These are phyloP conservation scores for Hydropsyche betteni DNA, from an alignment of 2,888 invertebrate species.

Conservation along the genomic window DNA sequence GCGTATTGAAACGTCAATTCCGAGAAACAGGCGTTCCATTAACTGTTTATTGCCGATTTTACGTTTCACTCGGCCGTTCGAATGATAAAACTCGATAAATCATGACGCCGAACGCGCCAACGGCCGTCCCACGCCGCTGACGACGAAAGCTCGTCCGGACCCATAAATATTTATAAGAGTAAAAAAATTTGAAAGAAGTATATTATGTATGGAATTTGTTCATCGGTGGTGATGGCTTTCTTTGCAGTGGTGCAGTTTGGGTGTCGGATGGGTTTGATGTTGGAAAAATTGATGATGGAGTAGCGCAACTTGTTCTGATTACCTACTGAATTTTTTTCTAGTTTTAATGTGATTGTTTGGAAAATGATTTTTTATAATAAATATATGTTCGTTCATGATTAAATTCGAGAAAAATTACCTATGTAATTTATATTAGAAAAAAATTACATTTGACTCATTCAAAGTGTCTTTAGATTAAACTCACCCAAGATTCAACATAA, in stretches of 20 bases:
- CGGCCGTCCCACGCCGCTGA: conserved; percentile 23
- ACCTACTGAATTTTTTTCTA: too few relatives aligned
- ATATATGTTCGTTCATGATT: too few relatives aligned
- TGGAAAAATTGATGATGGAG: too few relatives aligned
- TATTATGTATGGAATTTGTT: neutral
- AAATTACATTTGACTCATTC: too few relatives aligned
- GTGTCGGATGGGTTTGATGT: neutral
- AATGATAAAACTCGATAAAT: conserved; percentile 28
- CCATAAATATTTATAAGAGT: neutral
- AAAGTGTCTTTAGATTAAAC: too few relatives aligned
- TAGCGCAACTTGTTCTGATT: too few relatives aligned
- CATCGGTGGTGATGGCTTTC: neutral
- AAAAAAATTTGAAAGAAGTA: neutral
- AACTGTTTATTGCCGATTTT: conserved; percentile 37
- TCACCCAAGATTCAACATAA: too few relatives aligned
- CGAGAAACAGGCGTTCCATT: conserved; percentile 34
- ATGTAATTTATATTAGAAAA: too few relatives aligned
- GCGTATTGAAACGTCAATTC: conserved; percentile 21
- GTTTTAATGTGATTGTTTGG: too few relatives aligned
- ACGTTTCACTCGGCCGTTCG: conserved; percentile 28
- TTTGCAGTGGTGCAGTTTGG: neutral
- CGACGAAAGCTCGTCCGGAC: conserved; percentile 10
- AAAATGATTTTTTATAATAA: too few relatives aligned
- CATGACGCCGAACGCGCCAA: conserved; percentile 28
- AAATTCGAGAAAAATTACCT: too few relatives aligned